Evolutionary conservation across 1,140 invertebrate genomes (phyloP).

Genomic region (Platorchestia sp.): DNA sequence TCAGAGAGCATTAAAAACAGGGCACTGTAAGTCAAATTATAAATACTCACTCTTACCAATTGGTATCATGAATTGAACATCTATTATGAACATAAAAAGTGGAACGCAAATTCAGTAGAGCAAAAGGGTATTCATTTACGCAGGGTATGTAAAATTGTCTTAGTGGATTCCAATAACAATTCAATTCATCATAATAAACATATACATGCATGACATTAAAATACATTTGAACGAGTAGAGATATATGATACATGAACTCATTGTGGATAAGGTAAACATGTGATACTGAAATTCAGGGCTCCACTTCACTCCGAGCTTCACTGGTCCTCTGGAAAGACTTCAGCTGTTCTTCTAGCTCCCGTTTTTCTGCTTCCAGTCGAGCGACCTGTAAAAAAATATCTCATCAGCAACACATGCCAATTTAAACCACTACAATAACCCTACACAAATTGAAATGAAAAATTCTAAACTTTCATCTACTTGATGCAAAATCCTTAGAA

Average conservation of each 20-base stretch:
- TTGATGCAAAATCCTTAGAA: neutral
- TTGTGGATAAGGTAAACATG: neutral
- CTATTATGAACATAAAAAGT: too few species aligned
- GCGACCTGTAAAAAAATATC: neutral
- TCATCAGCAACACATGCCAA: neutral
- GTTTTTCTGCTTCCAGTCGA: neutral
- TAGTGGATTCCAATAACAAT: neutral
- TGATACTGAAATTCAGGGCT: neutral
- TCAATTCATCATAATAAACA: too few species aligned
- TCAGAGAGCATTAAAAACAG: too few species aligned
- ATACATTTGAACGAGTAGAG: too few species aligned
- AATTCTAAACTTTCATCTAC: neutral
- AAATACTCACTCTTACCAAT: too few species aligned
- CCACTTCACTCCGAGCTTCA: neutral
- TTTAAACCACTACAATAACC: neutral
- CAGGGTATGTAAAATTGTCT: neutral
- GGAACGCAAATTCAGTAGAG: too few species aligned
- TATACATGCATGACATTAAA: too few species aligned
- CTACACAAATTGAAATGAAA: neutral
- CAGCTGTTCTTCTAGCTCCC: neutral
- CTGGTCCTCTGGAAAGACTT: neutral
- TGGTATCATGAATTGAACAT: too few species aligned
- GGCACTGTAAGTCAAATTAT: too few species aligned
- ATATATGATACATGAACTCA: neutral
- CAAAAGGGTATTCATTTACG: too few species aligned